Conservation (phyloP, 2,888 invertebrate genomes). For the Cetonia aurata region DNA sequence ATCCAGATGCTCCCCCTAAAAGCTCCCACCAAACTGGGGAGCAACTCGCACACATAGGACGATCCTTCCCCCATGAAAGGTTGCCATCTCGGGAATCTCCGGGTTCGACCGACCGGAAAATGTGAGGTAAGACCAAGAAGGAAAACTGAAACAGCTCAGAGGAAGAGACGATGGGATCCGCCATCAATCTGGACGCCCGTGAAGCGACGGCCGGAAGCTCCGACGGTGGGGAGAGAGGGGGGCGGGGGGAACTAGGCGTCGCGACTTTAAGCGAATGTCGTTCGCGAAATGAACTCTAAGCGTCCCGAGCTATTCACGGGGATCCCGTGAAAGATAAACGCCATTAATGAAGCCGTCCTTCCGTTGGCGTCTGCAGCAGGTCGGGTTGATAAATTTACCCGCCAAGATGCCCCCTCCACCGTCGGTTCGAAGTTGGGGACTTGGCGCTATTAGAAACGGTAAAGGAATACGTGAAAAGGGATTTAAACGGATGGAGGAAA, state of each 20-base stretch:
- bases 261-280: constrained; percentile 58
- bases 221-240: constrained; percentile 57
- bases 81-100: background rate
- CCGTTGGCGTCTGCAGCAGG: background rate
- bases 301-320: constrained; percentile 18
- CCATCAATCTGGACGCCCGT: constrained; percentile 59
- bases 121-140: constrained; percentile 37
- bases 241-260: constrained; percentile 56
- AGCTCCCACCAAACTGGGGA: too few species aligned
- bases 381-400: constrained; percentile 5
- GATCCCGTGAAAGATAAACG: constrained; percentile 16
- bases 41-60: background rate
- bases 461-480: too few species aligned
- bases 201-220: constrained; percentile 58
- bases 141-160: constrained; percentile 50
- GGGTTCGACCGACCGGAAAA: too few species aligned
- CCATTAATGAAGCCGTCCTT: constrained; percentile 24
- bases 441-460: too few species aligned
- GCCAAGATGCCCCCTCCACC: too few species aligned
- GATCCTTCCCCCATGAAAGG: background rate
- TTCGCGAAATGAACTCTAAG: constrained; percentile 58
- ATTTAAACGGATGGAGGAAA: too few species aligned
- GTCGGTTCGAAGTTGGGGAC: too few species aligned
- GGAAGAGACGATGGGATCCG: constrained; percentile 54
- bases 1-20: too few species aligned